A percentile compares a stretch with the other conserved stretches of the same genome.
These are phyloP conservation scores for Lapara coniferarum DNA, from an alignment of 2,888 invertebrate genomes.

Conservation along the genomic window DNA sequence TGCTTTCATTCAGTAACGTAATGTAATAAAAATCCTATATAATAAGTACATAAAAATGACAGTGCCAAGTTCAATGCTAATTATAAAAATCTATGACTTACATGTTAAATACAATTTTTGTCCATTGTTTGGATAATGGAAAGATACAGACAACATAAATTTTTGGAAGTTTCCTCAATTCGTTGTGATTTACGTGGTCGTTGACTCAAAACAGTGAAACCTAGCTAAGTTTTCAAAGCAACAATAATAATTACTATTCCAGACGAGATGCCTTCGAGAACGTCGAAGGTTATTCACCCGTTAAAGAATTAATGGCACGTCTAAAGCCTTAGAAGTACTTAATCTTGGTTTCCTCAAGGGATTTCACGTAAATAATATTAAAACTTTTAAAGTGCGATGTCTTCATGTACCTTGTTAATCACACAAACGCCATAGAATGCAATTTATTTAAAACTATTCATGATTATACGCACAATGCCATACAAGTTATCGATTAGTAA, in stretches of 20 bases:
- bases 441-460: background rate
- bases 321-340: slow-evolving; percentile 65
- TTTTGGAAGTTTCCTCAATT: slow-evolving; percentile 32
- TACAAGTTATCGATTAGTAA: background rate
- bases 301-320: slow-evolving; percentile 71
- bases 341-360: slow-evolving; percentile 60
- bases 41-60: background rate
- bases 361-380: slow-evolving; percentile 55
- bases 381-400: slow-evolving; percentile 38
- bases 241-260: slow-evolving; percentile 76
- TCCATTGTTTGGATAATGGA: slow-evolving; percentile 17
- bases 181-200: slow-evolving; percentile 44
- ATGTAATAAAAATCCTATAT: too few relatives aligned
- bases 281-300: slow-evolving; percentile 72
- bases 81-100: background rate
- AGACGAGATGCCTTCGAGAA: slow-evolving; percentile 65
- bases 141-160: slow-evolving; percentile 22
- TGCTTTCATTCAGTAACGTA: too few relatives aligned
- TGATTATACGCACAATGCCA: background rate
- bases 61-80: background rate
- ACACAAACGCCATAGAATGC: background rate
- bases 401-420: background rate
- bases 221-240: slow-evolving; percentile 54
- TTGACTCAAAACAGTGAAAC: slow-evolving; percentile 52
- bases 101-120: background rate